phyloP scores from a whole-genome alignment of 2,113 vertebrate species.

The Notiomystis cincta region DNA sequence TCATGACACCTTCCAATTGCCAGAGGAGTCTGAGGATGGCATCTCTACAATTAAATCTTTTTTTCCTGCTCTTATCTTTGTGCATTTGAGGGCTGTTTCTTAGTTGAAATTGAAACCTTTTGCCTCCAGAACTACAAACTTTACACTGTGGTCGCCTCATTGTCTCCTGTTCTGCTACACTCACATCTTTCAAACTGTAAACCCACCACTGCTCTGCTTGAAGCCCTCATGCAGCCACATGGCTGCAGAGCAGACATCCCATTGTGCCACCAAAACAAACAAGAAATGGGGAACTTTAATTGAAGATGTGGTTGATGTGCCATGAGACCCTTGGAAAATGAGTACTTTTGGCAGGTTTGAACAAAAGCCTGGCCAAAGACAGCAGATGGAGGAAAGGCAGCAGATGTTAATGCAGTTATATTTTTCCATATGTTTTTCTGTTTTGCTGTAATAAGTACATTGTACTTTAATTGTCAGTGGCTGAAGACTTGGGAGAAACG shows the following conservation, averaged over 20 bases:
- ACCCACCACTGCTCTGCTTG: not conserved
- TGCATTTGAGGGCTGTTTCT: not conserved
- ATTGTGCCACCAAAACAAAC: not conserved
- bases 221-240: fast-evolving
- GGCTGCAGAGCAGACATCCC: not conserved
- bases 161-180: not conserved
- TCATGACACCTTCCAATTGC: not conserved
- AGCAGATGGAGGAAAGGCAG: constrained; percentile 66
- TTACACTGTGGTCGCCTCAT: not conserved
- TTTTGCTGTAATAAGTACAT: constrained; percentile 57
- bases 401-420: constrained; percentile 67
- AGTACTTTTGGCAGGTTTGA: constrained; percentile 46
- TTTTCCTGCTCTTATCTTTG: not conserved
- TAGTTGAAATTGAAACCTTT: not conserved
- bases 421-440: constrained; percentile 70
- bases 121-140: not conserved
- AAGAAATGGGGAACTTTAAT: not conserved
- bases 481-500: constrained; percentile 2
- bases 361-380: constrained; percentile 39
- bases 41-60: not conserved
- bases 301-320: not conserved
- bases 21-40: not conserved
- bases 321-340: not conserved
- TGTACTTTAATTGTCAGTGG: constrained; percentile 57
- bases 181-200: no score